A percentile compares a stretch with the other conserved stretches of the same genome.
Evolutionary conservation across 2,113 vertebrate genomes (phyloP).

Genomic region (Eudyptes chrysolophus): DNA sequence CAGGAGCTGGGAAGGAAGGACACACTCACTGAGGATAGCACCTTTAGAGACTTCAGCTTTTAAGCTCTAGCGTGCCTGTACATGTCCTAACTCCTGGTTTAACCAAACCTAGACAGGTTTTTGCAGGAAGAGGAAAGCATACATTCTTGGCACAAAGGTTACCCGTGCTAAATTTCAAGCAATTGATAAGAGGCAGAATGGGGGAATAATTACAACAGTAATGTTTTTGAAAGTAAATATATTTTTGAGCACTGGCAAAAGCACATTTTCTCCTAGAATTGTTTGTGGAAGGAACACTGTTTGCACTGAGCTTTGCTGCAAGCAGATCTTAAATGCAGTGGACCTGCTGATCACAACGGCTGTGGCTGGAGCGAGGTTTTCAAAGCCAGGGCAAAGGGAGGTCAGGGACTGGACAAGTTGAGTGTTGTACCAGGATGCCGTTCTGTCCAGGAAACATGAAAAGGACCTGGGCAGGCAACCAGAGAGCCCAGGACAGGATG

Average conservation of each 20-base stretch:
- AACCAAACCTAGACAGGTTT: background rate
- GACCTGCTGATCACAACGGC: background rate
- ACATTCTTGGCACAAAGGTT: background rate
- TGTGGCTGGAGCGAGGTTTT: background rate
- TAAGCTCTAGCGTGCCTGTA: background rate
- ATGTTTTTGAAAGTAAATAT: background rate
- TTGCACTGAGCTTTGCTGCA: background rate
- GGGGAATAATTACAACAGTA: background rate
- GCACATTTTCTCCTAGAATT: background rate
- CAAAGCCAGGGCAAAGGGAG: background rate
- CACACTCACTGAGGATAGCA: accelerated
- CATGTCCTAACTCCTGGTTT: background rate
- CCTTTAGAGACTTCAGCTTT: background rate
- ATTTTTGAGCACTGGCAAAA: background rate
- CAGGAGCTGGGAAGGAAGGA: background rate
- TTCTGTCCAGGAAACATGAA: background rate
- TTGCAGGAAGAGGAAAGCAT: background rate
- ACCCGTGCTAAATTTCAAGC: background rate
- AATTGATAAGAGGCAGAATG: background rate
- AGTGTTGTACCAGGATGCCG: background rate
- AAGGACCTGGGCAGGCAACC: background rate
- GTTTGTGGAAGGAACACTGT: background rate
- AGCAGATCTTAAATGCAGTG: background rate
- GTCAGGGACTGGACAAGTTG: background rate
- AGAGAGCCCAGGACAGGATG: background rate